Conservation (phyloP, 53 echinoderm and acorn worm genomes). For the Hippasteria phrygiana region DNA sequence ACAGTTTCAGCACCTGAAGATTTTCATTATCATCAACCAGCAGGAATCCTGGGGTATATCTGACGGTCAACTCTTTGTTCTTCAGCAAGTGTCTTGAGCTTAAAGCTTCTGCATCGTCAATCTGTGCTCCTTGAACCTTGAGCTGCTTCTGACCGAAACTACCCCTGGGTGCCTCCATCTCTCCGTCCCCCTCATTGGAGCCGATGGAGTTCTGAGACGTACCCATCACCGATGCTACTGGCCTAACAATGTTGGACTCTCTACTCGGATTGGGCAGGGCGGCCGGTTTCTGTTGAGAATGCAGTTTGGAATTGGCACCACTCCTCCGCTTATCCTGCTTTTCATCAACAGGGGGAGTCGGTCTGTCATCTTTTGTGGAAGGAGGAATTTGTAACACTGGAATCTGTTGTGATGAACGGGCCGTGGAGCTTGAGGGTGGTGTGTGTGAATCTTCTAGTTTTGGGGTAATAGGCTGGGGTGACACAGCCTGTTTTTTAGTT, state of each 20-base stretch:
- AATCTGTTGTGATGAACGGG: background rate
- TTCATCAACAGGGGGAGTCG: background rate
- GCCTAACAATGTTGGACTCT: slow-evolving; percentile 18
- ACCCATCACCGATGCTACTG: slow-evolving; percentile 50
- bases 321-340: background rate
- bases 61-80: slow-evolving; percentile 5
- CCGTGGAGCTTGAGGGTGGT: background rate
- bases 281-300: background rate
- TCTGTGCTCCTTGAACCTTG: background rate
- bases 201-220: slow-evolving; percentile 46
- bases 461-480: background rate
- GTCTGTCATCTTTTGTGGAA: background rate
- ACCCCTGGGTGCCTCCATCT: slow-evolving; percentile 21
- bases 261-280: slow-evolving; percentile 2
- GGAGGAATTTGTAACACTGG: background rate
- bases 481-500: background rate
- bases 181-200: slow-evolving; percentile 47
- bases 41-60: slow-evolving; percentile 75
- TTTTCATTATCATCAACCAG: slow-evolving; percentile 90
- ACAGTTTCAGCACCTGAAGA: slow-evolving; percentile 77
- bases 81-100: background rate
- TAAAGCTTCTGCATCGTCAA: background rate
- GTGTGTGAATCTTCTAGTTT: background rate
- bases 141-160: slow-evolving; percentile 23
- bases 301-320: slow-evolving; percentile 1